Base-by-base conservation (phyloP, 1,140 invertebrate species). In the Panagrolaimus sp. region DNA sequence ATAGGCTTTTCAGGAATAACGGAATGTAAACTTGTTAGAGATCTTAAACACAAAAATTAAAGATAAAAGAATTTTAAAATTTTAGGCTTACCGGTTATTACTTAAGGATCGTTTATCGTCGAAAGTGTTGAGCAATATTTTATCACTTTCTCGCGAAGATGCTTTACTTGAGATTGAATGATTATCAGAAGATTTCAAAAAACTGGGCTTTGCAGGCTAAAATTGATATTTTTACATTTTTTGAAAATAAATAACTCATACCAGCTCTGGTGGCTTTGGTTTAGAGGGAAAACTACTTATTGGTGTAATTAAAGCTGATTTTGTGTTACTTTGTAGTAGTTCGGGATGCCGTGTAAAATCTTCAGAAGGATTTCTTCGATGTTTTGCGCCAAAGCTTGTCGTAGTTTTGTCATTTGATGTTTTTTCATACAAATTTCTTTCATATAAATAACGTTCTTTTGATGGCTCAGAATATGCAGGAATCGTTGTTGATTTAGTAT, bases 41-140 rank as follows among this genome's bases (percentile, higher is more conserved):
- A 57, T 20, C 51, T 57, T 5, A 57, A 57, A 57, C 9, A 25
- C n/a, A 25, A 16, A 20, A 16, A 13, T 25, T n/a, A 13, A 4
- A 57, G n/a, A 5, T n/a, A 11, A 9, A 57, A 20, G 20, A 20
- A 11, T n/a, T 11, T 20, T n/a, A n/a, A n/a, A n/a, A n/a, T n/a
- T n/a, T n/a, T n/a, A n/a, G n/a, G 27, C 11, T 16, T 20, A 57
- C 51, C 51, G n/a, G 51, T 57, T 57, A 57, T 57, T 57, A 9
- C 20, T 25, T 11, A 25, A 16, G 2, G 9, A 25, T 25, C 51
- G n/a, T 25, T 20, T 27, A 11, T 57, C n/a, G 20, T 57, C 51
- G 20, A 57, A 57, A 25, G 51, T 57, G n/a, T 57, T 57, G 51
- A 57, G 20, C 51, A 57, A 25, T 25, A 57, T 57, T 57, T 57